Evolutionary conservation across 2,888 invertebrate genomes (phyloP).

Genomic region (Criorhina ranunculi): DNA sequence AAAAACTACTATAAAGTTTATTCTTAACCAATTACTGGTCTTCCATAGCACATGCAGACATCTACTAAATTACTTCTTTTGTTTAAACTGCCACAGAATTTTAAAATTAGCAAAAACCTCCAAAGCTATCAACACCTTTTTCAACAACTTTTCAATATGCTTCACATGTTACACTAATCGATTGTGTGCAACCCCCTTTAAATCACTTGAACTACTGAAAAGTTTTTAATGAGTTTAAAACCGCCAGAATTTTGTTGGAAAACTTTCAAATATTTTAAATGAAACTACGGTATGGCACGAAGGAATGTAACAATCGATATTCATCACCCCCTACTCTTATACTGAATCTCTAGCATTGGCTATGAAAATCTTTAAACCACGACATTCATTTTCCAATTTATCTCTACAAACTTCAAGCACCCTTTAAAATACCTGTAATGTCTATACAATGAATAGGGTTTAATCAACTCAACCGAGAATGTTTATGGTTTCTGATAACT

Average conservation of each 20-base stretch:
- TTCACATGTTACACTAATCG: conserved; percentile 20
- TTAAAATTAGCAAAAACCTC: neutral
- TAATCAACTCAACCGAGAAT: conserved; percentile 13
- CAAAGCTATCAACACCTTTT: neutral
- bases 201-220: conserved; percentile 49
- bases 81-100: neutral
- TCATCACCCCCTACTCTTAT: neutral
- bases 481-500: neutral
- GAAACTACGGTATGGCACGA: neutral
- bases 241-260: conserved; percentile 14
- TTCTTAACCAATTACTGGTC: too few species aligned
- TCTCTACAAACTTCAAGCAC: conserved; percentile 14
- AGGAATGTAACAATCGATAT: conserved; percentile 20
- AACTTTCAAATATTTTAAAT: conserved; percentile 21
- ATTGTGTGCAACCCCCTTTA: conserved; percentile 41
- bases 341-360: conserved; percentile 4
- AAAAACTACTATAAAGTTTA: too few species aligned
- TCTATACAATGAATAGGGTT: conserved; percentile 6
- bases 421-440: neutral
- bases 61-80: neutral
- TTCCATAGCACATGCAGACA: neutral
- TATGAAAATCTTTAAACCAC: conserved; percentile 14
- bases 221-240: conserved; percentile 60
- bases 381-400: conserved; percentile 34
- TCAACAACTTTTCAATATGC: conserved; percentile 23